Evolutionary conservation across 2,797 vertebrate genomes (phyloP).

Genomic region (Pagetopsis macropterus): DNA sequence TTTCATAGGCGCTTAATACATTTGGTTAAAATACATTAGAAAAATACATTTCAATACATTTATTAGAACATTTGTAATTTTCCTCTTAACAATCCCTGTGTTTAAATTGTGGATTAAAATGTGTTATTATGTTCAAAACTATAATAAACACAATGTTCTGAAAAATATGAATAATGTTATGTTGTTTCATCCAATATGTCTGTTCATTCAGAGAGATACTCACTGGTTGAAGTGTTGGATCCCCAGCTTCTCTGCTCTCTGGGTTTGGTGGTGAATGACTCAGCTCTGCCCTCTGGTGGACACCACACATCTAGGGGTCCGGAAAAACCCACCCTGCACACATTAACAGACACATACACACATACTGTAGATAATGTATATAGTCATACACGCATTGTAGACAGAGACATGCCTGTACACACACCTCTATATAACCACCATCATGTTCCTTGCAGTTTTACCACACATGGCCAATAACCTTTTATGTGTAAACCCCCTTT

Average conservation of each 20-base stretch:
- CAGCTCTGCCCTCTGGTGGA: constrained; percentile 70
- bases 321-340: constrained; percentile 55
- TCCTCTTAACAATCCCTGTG: not conserved
- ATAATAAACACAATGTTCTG: not conserved
- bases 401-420: not conserved
- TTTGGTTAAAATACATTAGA: too few relatives aligned
- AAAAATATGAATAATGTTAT: not conserved
- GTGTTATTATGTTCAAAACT: not conserved
- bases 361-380: not conserved
- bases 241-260: constrained; percentile 44
- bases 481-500: constrained; percentile 6
- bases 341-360: constrained; percentile 25
- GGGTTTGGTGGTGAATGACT: constrained; percentile 28
- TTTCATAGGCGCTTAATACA: too few relatives aligned
- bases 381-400: not conserved
- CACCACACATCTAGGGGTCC: constrained; percentile 57
- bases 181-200: not conserved
- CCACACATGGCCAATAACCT: not conserved
- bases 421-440: not conserved
- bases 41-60: too few relatives aligned
- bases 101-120: not conserved
- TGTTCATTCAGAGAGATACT: constrained; percentile 13
- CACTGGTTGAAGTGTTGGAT: constrained; percentile 51
- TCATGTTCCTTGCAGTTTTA: constrained; percentile 3
- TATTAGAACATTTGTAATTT: too few relatives aligned